Base-by-base conservation (phyloP, 2,113 vertebrate species). In the Xiphophorus couchianus region DNA sequence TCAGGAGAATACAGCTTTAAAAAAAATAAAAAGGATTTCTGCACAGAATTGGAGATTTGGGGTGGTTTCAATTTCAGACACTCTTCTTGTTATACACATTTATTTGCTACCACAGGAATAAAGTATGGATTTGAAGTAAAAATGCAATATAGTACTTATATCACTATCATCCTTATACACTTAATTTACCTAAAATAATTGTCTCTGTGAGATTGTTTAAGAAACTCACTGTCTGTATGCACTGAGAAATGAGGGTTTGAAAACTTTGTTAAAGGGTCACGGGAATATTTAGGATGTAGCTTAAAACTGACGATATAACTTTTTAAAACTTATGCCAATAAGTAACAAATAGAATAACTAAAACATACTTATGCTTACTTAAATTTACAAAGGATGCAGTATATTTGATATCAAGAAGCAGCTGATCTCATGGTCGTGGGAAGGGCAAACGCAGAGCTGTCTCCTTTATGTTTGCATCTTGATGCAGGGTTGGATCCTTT, bases 1-100 rank as follows among this genome's bases (percentile, higher is more conserved):
- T 42, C 11, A 51, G 62, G 29, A 44, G 71, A 77, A 78, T 44
- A 22, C 14, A 37, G 37, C 22, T 61, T 58, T n/a, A 58, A 58
- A 29, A 31, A 44, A 27, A 67, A 29, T 3, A 11, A 37, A 12
- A 14, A 29, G 28, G 9, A 65, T 74, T 78, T 62, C n/a, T 37
- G 42, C 48, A 65, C 62, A 73, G 33, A 71, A 76, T 30, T 42
- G 29, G n/a, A 0, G 13, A 25, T 75, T 74, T 4, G 66, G 28
- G 39, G 48, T 60, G 27, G 48, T 10, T 37, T 35, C 33, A 9
- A 69, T 14, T 74, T 76, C 28, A 62, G 9, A 35, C 60, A 11
- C 25, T 61, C 14, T 17, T 48, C 28, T 8, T 66, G 22, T 54
- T 58, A 58, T 58, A 25, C 25, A n/a, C 51, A n/a, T 66, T 12